These are phyloP conservation scores for Phrynocephalus vlangalii DNA, from an alignment of 2,797 vertebrate species.

Conservation along the genomic window DNA sequence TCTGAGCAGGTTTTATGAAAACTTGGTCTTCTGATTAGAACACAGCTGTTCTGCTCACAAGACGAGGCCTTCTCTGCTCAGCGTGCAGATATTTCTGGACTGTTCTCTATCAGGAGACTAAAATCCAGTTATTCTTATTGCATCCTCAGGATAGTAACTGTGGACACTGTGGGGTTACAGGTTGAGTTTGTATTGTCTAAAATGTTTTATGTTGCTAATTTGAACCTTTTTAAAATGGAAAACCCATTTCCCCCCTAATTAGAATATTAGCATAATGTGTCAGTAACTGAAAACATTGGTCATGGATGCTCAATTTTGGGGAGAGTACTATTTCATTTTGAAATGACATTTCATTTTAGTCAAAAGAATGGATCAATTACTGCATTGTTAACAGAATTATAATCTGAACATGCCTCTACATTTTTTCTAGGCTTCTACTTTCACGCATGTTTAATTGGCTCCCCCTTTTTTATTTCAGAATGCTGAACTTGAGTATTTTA, in stretches of 20 bases:
- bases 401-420: neutral
- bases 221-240: conserved; percentile 11
- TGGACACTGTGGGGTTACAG: conserved; percentile 4
- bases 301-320: neutral
- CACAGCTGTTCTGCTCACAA: conserved; percentile 10
- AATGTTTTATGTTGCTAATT: conserved; percentile 15
- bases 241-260: neutral
- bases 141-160: conserved; percentile 1
- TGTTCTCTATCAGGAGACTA: neutral
- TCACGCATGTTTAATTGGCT: neutral
- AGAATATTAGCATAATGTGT: conserved; percentile 6
- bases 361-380: neutral
- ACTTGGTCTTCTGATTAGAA: conserved; percentile 19
- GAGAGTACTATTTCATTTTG: neutral
- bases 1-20: conserved; percentile 37
- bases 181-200: conserved; percentile 19
- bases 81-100: neutral
- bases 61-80: conserved; percentile 4
- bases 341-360: neutral
- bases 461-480: conserved; percentile 5
- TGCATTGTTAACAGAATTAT: conserved; percentile 1
- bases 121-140: neutral
- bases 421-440: neutral
- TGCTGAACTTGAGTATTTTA: neutral
- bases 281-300: conserved; percentile 2